Conservation (phyloP, 2,113 vertebrate species). For the Mesitornis unicolor region DNA sequence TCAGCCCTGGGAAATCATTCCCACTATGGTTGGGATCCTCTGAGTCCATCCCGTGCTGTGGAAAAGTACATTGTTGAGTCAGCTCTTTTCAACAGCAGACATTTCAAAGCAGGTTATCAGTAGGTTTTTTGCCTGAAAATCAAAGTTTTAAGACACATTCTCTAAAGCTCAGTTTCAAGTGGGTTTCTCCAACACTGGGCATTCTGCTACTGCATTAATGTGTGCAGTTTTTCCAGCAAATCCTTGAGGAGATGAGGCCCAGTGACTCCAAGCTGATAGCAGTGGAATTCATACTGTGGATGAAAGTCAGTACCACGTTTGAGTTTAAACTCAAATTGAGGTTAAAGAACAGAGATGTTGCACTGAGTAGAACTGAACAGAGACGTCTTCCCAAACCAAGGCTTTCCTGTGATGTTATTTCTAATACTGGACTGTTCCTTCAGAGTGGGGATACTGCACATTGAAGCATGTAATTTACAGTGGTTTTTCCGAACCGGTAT, state of each 20-base stretch:
- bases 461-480: conserved; percentile 32
- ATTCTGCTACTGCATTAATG: not conserved
- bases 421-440: not conserved
- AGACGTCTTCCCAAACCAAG: not conserved
- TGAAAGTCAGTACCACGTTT: accelerated
- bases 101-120: not conserved
- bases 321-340: not conserved
- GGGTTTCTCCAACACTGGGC: not conserved
- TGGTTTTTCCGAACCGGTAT: conserved; percentile 60
- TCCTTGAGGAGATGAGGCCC: not conserved
- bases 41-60: not conserved
- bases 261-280: not conserved
- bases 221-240: not conserved
- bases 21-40: not conserved
- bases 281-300: not conserved
- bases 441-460: not conserved
- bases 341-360: not conserved
- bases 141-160: not conserved
- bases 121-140: not conserved
- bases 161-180: not conserved
- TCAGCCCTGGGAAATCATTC: not conserved
- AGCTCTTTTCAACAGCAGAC: not conserved
- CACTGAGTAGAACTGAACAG: not conserved
- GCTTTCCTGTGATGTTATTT: not conserved
- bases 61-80: accelerated